Base-by-base conservation (phyloP, 2,113 vertebrate genomes). In the Addax nasomaculatus region DNA sequence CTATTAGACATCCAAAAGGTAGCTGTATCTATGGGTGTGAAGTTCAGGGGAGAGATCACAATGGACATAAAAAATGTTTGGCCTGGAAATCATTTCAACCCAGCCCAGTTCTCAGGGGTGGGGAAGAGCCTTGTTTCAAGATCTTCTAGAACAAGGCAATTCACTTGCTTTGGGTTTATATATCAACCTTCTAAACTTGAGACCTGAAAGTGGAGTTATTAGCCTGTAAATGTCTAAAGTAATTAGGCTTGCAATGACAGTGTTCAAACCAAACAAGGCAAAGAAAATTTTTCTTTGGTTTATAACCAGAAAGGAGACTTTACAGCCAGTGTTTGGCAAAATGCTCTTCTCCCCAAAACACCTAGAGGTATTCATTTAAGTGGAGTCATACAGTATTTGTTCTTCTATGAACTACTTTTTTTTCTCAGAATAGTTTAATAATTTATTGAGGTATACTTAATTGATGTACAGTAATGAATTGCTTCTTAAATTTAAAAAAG, bases 31-130 rank as follows among this genome's bases (percentile, higher is more conserved):
- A 55, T 12, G 49, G 53, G 2, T 70, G 8, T 67, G 47, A 43
- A n/a, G 47, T 84, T 53, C 49, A 45, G 23, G 27, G 45, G 2
- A 92, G 62, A n/a, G 49, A 70, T 92, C 60, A 84, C 17, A 9
- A 27, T 84, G 49, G 60, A 45, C 29, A 7, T 45, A 55, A 67
- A 97, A 97, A 95, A 27, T 76, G 13, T 98, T 98, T 97, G 96
- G 85, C 96, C 93, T 97, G 89, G 83, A 96, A 98, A 98, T 96
- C 47, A 62, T 98, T 98, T 98, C 96, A 89, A 36, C 53, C 14
- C 21, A 81, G 73, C 95, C 97, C 90, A 83, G 93, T 47, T 96
- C 89, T 97, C 73, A 45, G 5, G 89, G 81, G 25, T 64, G 9
- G 91, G 60, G 94, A 90, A 97, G 97, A 97, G 87, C 93, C 23